These are phyloP conservation scores for Aratinga solstitialis DNA, from an alignment of 2,797 vertebrate genomes.

Conservation along the genomic window DNA sequence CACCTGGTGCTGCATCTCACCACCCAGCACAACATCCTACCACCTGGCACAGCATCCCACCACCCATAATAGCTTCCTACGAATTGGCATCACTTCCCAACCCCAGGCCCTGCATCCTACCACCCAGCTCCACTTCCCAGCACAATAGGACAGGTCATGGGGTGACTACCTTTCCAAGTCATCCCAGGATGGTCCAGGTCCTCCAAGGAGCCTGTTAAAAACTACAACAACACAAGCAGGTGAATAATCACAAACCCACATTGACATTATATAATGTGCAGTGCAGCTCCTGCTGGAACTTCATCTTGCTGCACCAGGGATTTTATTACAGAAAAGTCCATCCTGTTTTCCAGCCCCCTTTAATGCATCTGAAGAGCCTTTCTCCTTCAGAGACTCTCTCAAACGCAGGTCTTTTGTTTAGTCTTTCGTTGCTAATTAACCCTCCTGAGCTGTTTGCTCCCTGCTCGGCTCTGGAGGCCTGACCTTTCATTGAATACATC, in stretches of 20 bases:
- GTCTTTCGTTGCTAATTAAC: conserved; percentile 38
- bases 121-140: accelerated
- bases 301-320: accelerated
- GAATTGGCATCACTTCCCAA: not conserved
- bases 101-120: not conserved
- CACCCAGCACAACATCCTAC: not conserved
- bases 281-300: not conserved
- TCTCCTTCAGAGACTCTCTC: not conserved
- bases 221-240: accelerated
- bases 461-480: not conserved
- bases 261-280: not conserved
- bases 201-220: not conserved
- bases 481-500: conserved; percentile 22
- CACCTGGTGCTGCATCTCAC: accelerated
- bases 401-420: conserved; percentile 14
- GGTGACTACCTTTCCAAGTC: not conserved
- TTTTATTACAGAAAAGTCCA: not conserved
- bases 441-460: conserved; percentile 30
- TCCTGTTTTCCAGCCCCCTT: not conserved
- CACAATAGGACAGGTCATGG: accelerated
- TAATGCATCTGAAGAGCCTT: not conserved
- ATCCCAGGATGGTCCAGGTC: not conserved
- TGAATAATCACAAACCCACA: not conserved
- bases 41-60: accelerated
- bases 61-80: not conserved